Base-by-base conservation (phyloP, 1,140 invertebrate species). In the Coenobita brevimanus region DNA sequence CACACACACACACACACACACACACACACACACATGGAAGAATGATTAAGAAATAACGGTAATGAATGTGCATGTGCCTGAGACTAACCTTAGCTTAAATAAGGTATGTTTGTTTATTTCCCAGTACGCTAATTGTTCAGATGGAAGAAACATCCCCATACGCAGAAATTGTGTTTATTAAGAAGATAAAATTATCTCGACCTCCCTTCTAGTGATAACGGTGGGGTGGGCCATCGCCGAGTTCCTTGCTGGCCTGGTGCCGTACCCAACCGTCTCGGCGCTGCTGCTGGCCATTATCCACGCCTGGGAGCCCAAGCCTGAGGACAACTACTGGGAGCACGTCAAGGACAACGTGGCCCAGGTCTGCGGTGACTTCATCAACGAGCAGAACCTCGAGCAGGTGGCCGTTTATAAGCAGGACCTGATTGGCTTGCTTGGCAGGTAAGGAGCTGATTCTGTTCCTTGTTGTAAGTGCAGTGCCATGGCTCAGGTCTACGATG, bases 241-340 rank as follows among this genome's bases (percentile, higher is more conserved):
- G 62, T 90, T 82, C 80, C 84, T 90, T 24, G 85, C 89, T 10
- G 89, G 89, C 0, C 57, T 84, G 33, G 67, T 90, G 46, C 89
- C 89, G 3, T 88, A 83, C 71, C 85, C 89, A 3, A 62, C 78
- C n/a, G 86, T 88, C 33, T 82, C 69, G 21, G 78, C 86, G 33
- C 71, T 88, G 15, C 67, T 88, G 0, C 50, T 88, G 38, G 89
- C 89, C 62, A 83, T 90, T 46, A 87, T 90, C 84, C 30, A 90
- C 62, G 89, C 85, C 80, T 90, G 84, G 89, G 69, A 80, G 13
- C 89, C 89, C 27, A 82, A 88, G 36, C 84, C 89, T 0, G 78
- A 88, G 81, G 89, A 88, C 81, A 86, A 90, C 33, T 90, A 90
- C 80, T 90, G 84, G 84, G 89, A 90, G 2, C 89, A 88, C 71